Base-by-base conservation (phyloP, 64 coral and sea anemone genomes). In the Actinia tenebrosa region DNA sequence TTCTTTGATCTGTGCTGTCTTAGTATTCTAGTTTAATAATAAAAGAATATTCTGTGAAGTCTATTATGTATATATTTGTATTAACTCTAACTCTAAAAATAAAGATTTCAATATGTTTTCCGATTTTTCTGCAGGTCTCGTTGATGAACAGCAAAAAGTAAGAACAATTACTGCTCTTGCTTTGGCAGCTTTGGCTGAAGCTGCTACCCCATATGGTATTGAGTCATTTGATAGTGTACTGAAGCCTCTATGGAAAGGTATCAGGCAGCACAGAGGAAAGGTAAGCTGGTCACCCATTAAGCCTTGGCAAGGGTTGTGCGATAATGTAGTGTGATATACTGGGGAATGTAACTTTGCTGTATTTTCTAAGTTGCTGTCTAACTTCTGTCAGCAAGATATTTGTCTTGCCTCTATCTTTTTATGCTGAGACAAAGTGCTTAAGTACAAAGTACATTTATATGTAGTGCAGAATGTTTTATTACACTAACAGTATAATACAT, bases 181-280 rank as follows among this genome's bases (percentile, higher is more conserved):
- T 83, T 99, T 99, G 91, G 97, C 97, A 8, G 97, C 97, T 18
- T 87, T 99, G 79, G 97, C 97, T 18, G 97, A 99, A 86, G 97
- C 97, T 86, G 97, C 97, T 19, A 99, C 97, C 20, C 97, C 97
- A 1, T 99, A 99, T 66, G 97, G 97, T 93, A 99, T 99, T 87
- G 97, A 99, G 82, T 99, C 97, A 50, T 99, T 99, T 99, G 97
- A 99, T 82, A 99, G 97, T 91, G 97, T 99, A 11, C 89, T 99
- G 46, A 99, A 99, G 60, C 97, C 97, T 54, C 45, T 99, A 77
- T 99, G 97, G 97, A 99, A 99, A 77, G 97, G 97, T 91, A 99
- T 99, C 78, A 88, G 97, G 61, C 97, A 99, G 71, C 97, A 99
- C 93, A 95, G 97, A 93, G 97, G 97, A 89, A 99, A 99, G 97